These are phyloP conservation scores for Aphrocallistes beatrix DNA, from an alignment of 37 sponge, comb jelly and placozoan genomes.

Conservation along the genomic window DNA sequence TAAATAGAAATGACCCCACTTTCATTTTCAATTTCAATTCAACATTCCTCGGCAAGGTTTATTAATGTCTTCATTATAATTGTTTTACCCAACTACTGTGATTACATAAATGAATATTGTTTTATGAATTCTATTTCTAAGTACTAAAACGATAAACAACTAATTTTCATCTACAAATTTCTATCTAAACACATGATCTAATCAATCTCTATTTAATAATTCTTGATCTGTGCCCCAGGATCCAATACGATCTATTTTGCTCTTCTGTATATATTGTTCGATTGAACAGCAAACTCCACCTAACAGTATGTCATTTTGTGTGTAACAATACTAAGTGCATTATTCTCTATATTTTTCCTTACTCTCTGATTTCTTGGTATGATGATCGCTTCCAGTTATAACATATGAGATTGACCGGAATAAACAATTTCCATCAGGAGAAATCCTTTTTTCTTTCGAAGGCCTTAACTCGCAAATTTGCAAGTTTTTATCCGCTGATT, in stretches of 20 bases:
- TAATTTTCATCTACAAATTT: no score
- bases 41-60: no score
- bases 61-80: no score
- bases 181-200: no score
- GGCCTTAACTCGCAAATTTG: slow-evolving; percentile 2
- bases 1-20: no score
- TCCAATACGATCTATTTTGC: background rate
- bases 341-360: slow-evolving; percentile 40
- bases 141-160: no score
- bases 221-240: background rate
- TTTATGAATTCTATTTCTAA: no score
- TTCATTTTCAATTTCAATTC: no score
- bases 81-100: no score
- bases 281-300: background rate
- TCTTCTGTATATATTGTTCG: slow-evolving; percentile 14
- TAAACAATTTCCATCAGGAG: background rate
- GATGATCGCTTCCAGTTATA: background rate
- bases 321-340: background rate
- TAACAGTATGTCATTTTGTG: background rate
- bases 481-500: background rate
- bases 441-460: slow-evolving; percentile 15
- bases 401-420: background rate
- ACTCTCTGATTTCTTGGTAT: slow-evolving; percentile 27
- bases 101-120: no score
- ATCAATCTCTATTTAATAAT: no score